Percentiles rank a stretch among this genome's conserved stretches.
Conservation (phyloP, 2,888 invertebrate species). For the Mimumesa dahlbomi region DNA sequence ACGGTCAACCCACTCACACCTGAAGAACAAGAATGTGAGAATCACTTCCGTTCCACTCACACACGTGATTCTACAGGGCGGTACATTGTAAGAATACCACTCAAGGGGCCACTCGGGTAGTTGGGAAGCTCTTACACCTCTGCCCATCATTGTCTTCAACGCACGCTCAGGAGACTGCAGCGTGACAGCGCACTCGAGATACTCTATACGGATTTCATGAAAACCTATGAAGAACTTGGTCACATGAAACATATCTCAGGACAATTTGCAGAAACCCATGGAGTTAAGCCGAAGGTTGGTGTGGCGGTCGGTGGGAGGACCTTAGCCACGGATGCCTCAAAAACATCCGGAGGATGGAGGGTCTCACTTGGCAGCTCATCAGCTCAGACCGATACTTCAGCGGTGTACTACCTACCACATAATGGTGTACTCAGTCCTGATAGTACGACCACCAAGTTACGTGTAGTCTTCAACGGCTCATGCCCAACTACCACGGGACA, state of each 20-base stretch:
- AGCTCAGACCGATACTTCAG: too few relatives aligned
- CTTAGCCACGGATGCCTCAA: too few relatives aligned
- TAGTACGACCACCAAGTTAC: not conserved
- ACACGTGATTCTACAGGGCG: slow-evolving; percentile 24
- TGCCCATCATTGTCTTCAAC: not conserved
- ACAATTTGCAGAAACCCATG: too few relatives aligned
- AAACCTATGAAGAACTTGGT: not conserved
- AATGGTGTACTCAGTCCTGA: not conserved
- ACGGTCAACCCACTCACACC: not conserved
- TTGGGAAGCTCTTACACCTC: not conserved
- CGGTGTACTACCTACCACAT: too few relatives aligned
- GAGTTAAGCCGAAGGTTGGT: too few relatives aligned
- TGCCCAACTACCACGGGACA: not conserved
- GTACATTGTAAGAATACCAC: slow-evolving; percentile 27
- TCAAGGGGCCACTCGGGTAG: not conserved
- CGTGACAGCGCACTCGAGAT: not conserved
- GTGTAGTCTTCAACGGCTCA: slow-evolving; percentile 15
- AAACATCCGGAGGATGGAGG: too few relatives aligned
- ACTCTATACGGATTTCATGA: not conserved
- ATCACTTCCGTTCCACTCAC: slow-evolving; percentile 22
- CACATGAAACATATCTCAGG: slow-evolving; percentile 1
- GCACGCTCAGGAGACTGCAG: not conserved
- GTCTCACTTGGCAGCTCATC: too few relatives aligned
- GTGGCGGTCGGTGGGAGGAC: too few relatives aligned
- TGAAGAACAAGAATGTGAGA: slow-evolving; percentile 34